Base-by-base conservation (phyloP, 2,888 invertebrate genomes). In the Phrixothrix hirtus region DNA sequence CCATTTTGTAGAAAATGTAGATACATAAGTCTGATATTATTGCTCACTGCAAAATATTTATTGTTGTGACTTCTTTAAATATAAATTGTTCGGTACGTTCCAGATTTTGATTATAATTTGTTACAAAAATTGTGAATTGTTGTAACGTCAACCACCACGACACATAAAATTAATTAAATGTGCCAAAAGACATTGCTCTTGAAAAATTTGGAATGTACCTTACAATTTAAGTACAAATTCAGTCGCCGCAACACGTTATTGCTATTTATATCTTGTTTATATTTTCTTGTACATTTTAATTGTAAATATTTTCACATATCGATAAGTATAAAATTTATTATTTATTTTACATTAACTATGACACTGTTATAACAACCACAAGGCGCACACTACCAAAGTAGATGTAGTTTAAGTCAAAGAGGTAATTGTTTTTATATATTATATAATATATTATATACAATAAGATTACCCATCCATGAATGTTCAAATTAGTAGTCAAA, bases 261-360 rank as follows among this genome's bases (percentile, higher is more conserved):
- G n/a, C n/a, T 31, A 31, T 15, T 43, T 38, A 25, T 29, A 25
- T 39, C 39, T 34, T 44, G 21, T 37, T 37, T 37, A 17, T 34
- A 15, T 34, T 21, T 45, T 38, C 31, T 37, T 51, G 32, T 52
- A 42, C 41, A 52, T 43, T 43, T 43, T 50, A n/a, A 39, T 52
- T 52, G 52, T 52, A 52, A 46, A 60, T 61, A 61, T 51, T 55
- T 60, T 60, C 55, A 62, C 62, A 62, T 62, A 62, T 62, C 62
- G 52, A 52, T 37, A 36, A 2, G 13, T 12, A 26, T 38, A 38
- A 21, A 45, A 52, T 52, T 42, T 46, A 50, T 50, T 50, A 43
- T 50, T 50, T 43, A 39, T 48, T 51, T 39, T 38, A 27, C 26
- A 38, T 46, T 41, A 37, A 39, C 15, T n/a, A 13, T 37, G 10